Evolutionary conservation across 2,888 invertebrate species (phyloP).

Genomic region (Dusona sp.): DNA sequence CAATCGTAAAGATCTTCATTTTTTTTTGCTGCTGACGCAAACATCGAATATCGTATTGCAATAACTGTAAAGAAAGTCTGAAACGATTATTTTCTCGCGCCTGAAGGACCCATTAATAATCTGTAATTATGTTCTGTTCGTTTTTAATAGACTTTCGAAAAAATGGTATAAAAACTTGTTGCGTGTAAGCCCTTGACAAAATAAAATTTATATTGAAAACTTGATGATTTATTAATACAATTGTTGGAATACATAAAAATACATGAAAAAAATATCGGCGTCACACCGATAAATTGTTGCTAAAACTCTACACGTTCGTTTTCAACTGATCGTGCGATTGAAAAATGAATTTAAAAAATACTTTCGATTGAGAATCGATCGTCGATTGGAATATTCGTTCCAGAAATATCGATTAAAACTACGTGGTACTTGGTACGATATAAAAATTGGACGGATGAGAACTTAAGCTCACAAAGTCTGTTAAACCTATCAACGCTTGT

Average conservation of each 20-base stretch:
- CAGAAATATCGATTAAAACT: conserved; percentile 10
- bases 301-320: neutral
- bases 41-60: no score
- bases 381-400: neutral
- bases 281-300: neutral
- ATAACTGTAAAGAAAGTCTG: neutral
- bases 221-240: conserved; percentile 11
- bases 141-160: neutral
- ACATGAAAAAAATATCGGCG: neutral
- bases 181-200: neutral
- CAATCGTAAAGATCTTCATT: no score
- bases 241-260: neutral
- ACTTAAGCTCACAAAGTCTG: conserved; percentile 37
- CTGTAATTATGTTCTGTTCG: neutral
- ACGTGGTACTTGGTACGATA: conserved; percentile 37
- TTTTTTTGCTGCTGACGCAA: no score
- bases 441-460: conserved; percentile 65
- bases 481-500: conserved; percentile 50
- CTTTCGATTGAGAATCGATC: neutral
- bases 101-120: neutral
- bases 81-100: neutral
- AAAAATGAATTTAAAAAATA: neutral
- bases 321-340: neutral
- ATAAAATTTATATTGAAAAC: neutral
- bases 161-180: neutral